A percentile compares a stretch with the other conserved stretches of the same genome.
These are phyloP conservation scores for Zaprionus gabonicus DNA, from an alignment of 1,140 invertebrate species.

Conservation along the genomic window DNA sequence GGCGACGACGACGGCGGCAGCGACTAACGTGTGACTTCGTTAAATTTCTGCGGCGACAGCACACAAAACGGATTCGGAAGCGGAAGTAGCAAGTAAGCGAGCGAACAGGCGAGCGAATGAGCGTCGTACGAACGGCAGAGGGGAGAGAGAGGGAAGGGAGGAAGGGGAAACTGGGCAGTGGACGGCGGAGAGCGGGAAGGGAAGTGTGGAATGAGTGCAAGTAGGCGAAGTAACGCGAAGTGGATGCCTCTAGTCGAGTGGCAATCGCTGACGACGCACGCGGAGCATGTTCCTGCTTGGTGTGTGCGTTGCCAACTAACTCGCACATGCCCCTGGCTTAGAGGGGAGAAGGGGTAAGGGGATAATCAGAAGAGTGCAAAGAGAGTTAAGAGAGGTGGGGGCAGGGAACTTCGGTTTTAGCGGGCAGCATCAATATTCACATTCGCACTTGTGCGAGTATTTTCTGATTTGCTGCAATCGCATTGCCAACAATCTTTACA, in stretches of 20 bases:
- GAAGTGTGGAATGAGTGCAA: slow-evolving; percentile 32
- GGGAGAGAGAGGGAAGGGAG: background rate
- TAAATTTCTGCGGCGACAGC: slow-evolving; percentile 83
- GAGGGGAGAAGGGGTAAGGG: background rate
- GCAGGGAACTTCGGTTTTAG: background rate
- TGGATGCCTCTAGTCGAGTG: slow-evolving; percentile 65
- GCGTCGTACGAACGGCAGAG: background rate
- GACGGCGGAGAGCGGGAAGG: slow-evolving; percentile 15
- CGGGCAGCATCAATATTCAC: slow-evolving; percentile 74
- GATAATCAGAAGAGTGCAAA: background rate
- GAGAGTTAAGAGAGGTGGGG: background rate
- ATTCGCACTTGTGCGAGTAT: slow-evolving; percentile 82
- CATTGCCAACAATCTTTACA: slow-evolving; percentile 63
- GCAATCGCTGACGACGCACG: slow-evolving; percentile 39
- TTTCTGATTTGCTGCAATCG: slow-evolving; percentile 82
- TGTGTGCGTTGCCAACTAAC: slow-evolving; percentile 34
- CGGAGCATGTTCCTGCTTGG: slow-evolving; percentile 44
- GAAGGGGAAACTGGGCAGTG: slow-evolving; percentile 7
- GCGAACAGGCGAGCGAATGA: slow-evolving; percentile 42
- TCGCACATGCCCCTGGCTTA: slow-evolving; percentile 4
- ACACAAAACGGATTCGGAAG: slow-evolving; percentile 83
- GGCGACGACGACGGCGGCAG: slow-evolving; percentile 34
- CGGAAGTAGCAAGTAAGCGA: slow-evolving; percentile 82
- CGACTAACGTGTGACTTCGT: slow-evolving; percentile 78
- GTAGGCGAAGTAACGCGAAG: slow-evolving; percentile 74